These are phyloP conservation scores for Turdus rufiventris DNA, from an alignment of 2,113 vertebrate genomes.

Conservation along the genomic window DNA sequence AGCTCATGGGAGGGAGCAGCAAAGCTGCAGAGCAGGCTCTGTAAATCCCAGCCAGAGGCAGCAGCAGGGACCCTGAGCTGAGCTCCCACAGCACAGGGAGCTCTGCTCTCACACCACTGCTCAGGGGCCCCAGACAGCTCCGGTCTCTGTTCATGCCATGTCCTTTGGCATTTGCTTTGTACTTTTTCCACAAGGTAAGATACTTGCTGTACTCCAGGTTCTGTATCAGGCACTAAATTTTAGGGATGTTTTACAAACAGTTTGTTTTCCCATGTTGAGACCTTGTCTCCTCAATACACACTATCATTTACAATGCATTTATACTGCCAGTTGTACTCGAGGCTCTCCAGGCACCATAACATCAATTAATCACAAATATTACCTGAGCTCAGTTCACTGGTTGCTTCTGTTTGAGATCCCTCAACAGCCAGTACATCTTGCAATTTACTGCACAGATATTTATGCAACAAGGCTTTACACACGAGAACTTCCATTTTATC, in stretches of 20 bases:
- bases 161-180: neutral
- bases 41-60: neutral
- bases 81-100: neutral
- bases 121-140: neutral
- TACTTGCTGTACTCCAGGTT: neutral
- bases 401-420: neutral
- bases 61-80: too few species aligned
- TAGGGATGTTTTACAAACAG: neutral
- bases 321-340: neutral
- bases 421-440: neutral
- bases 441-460: neutral
- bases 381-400: neutral
- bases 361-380: neutral
- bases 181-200: neutral
- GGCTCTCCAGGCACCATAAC: neutral
- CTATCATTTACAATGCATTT: neutral
- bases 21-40: neutral
- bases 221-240: neutral
- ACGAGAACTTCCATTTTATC: neutral
- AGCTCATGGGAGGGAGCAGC: neutral
- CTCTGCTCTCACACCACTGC: neutral
- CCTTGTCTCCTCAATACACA: neutral
- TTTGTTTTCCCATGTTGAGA: neutral
- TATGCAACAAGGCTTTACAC: neutral
- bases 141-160: neutral